These are phyloP conservation scores for Cyaniris semiargus DNA, from an alignment of 2,888 invertebrate genomes.

Conservation along the genomic window DNA sequence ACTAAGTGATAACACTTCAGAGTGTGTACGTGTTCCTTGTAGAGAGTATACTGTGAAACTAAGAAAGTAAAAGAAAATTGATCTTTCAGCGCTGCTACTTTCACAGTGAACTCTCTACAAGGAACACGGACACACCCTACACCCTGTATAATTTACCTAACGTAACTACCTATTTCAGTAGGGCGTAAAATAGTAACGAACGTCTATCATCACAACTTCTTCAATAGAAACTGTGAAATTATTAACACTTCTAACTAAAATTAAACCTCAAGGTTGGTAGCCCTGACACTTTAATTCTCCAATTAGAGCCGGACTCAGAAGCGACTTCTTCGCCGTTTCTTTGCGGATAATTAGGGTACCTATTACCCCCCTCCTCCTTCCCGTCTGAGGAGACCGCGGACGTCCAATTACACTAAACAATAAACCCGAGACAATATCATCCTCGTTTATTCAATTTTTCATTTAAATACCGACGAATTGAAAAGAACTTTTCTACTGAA, in stretches of 20 bases:
- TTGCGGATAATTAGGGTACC: constrained; percentile 21
- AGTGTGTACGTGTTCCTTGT: too few species aligned
- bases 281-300: constrained; percentile 9
- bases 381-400: background rate
- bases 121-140: too few species aligned
- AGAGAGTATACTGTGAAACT: too few species aligned
- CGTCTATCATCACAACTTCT: too few species aligned
- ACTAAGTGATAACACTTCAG: too few species aligned
- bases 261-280: background rate
- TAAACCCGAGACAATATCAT: background rate
- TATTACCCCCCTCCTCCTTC: background rate
- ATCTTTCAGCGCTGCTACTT: too few species aligned
- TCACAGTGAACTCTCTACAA: too few species aligned
- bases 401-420: background rate
- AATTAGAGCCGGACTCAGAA: constrained; percentile 7
- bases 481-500: background rate
- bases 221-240: too few species aligned
- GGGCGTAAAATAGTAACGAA: too few species aligned
- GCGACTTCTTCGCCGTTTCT: constrained; percentile 7
- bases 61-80: too few species aligned
- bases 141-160: too few species aligned
- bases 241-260: background rate
- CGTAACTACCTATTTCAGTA: too few species aligned
- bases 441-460: background rate
- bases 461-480: background rate